Evolutionary conservation across 2,888 invertebrate genomes (phyloP).

Genomic region (Drosophila longiperda): DNA sequence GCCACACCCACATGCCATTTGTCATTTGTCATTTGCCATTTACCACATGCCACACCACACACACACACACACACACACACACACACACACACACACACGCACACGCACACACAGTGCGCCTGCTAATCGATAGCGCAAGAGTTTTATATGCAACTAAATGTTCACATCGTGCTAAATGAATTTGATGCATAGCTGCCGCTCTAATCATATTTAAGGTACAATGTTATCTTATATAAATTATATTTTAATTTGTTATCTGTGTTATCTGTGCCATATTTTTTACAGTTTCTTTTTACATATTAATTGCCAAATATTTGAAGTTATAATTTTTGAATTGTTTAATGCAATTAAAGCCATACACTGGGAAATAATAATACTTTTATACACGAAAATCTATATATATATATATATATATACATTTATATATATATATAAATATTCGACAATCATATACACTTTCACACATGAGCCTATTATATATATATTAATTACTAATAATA

Average conservation of each 20-base stretch:
- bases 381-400: slow-evolving; percentile 11
- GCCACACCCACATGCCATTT: slow-evolving; percentile 14
- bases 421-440: background rate
- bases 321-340: slow-evolving; percentile 20
- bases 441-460: slow-evolving; percentile 10
- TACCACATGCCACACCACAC: background rate
- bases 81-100: slow-evolving; percentile 9
- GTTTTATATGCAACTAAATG: slow-evolving; percentile 34
- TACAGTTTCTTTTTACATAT: slow-evolving; percentile 28
- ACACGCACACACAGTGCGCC: slow-evolving; percentile 24
- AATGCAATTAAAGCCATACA: slow-evolving; percentile 33
- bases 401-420: slow-evolving; percentile 7
- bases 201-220: slow-evolving; percentile 49
- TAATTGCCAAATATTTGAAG: slow-evolving; percentile 23
- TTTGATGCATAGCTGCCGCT: slow-evolving; percentile 38
- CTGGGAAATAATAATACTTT: slow-evolving; percentile 13
- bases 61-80: slow-evolving; percentile 1
- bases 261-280: slow-evolving; percentile 38
- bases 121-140: slow-evolving; percentile 26
- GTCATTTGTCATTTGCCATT: slow-evolving; percentile 1
- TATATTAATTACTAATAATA: slow-evolving; percentile 25
- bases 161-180: slow-evolving; percentile 43
- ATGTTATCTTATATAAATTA: slow-evolving; percentile 34
- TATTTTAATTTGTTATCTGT: slow-evolving; percentile 31
- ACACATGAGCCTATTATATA: slow-evolving; percentile 26